Percentiles rank a stretch among this genome's conserved stretches.
phyloP scores from a whole-genome alignment of 2,797 vertebrate species.

The Diglossa cyanea region DNA sequence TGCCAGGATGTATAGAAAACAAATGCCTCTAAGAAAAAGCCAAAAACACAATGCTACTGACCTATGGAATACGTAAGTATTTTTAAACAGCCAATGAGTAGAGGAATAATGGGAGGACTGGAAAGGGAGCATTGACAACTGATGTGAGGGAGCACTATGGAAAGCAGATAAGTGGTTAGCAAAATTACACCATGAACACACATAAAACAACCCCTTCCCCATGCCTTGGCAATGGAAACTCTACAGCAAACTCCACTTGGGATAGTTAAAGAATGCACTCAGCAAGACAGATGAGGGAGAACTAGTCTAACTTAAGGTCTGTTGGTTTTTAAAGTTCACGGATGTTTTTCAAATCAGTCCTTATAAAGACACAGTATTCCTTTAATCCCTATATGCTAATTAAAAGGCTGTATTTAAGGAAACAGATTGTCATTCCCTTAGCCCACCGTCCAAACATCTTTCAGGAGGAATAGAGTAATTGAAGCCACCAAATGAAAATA shows the following conservation, averaged over 20 bases:
- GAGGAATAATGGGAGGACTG: constrained; percentile 33
- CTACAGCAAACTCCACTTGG: constrained; percentile 51
- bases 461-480: background rate
- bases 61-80: constrained; percentile 35
- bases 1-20: constrained; percentile 38
- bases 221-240: constrained; percentile 74
- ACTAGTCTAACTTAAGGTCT: constrained; percentile 20
- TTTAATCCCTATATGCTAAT: constrained; percentile 50
- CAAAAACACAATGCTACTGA: constrained; percentile 43
- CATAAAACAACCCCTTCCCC: constrained; percentile 66
- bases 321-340: background rate
- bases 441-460: background rate
- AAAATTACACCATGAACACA: constrained; percentile 71
- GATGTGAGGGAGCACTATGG: constrained; percentile 63
- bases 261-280: constrained; percentile 66
- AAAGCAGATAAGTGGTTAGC: constrained; percentile 73
- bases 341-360: constrained; percentile 53
- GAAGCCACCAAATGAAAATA: constrained; percentile 9
- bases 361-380: constrained; percentile 75
- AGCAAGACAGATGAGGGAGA: constrained; percentile 64
- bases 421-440: background rate
- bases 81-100: constrained; percentile 63
- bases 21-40: constrained; percentile 43
- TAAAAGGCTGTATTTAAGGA: background rate
- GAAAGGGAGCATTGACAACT: constrained; percentile 51